Evolutionary conservation across 2,113 vertebrate species (phyloP).

Genomic region (Gobius niger): DNA sequence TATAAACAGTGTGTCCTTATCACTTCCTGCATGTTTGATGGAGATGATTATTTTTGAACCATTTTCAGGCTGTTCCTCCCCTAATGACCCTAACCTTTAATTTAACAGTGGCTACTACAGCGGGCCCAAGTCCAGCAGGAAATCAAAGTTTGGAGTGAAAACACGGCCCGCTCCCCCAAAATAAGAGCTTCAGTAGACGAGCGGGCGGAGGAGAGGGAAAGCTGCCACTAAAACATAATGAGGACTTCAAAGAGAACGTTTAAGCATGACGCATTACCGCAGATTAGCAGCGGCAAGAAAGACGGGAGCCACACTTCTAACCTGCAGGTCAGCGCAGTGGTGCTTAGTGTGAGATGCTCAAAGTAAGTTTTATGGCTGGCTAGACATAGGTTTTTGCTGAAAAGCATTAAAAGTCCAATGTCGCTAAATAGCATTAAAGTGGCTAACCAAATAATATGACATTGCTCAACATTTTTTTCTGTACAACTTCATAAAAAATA

Average conservation of each 20-base stretch:
- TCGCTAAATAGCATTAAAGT: too few relatives aligned
- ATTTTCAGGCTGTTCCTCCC: slow-evolving; percentile 35
- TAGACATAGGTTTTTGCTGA: slow-evolving; percentile 29
- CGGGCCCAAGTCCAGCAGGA: slow-evolving; percentile 34
- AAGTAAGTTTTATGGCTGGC: slow-evolving; percentile 36
- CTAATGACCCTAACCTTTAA: slow-evolving; percentile 51
- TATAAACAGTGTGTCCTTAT: slow-evolving; percentile 58
- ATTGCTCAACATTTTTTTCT: too few relatives aligned
- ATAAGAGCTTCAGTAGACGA: slow-evolving; percentile 12
- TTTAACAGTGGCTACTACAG: slow-evolving; percentile 42
- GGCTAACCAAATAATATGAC: too few relatives aligned
- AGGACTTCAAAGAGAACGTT: slow-evolving; percentile 46
- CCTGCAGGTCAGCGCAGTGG: slow-evolving; percentile 37
- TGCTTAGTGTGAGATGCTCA: slow-evolving; percentile 19
- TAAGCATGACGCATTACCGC: slow-evolving; percentile 18
- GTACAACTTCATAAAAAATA: too few relatives aligned
- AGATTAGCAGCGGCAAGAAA: slow-evolving; percentile 21
- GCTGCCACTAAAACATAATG: slow-evolving; percentile 35
- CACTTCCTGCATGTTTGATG: slow-evolving; percentile 62
- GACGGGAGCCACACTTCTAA: slow-evolving; percentile 37
- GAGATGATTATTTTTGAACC: slow-evolving; percentile 46
- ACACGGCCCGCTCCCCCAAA: slow-evolving; percentile 27
- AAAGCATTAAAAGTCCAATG: too few relatives aligned
- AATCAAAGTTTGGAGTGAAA: slow-evolving; percentile 48
- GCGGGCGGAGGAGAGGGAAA: slow-evolving; percentile 15